Evolutionary conservation across 2,113 vertebrate species (phyloP).

Genomic region (Platichthys flesus): DNA sequence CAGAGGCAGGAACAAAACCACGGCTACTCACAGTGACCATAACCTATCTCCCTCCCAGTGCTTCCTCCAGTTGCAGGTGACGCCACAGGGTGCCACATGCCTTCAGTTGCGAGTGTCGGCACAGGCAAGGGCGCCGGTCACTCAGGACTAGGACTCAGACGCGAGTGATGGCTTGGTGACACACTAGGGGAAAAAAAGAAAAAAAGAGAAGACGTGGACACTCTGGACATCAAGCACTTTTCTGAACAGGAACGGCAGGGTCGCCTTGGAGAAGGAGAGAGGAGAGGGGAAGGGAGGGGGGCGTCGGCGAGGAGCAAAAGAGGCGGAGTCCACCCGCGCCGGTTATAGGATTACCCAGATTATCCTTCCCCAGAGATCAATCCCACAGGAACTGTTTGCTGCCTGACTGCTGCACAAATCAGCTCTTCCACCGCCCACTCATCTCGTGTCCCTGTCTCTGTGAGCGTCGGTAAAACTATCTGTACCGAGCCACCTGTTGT

Average conservation of each 20-base stretch:
- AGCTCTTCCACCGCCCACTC: conserved; percentile 60
- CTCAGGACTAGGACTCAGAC: conserved; percentile 32
- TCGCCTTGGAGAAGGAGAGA: conserved; percentile 15
- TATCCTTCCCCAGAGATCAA: conserved; percentile 79
- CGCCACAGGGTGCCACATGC: conserved; percentile 76
- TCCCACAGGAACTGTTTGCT: conserved; percentile 77
- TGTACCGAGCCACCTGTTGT: conserved; percentile 77
- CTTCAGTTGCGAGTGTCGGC: conserved; percentile 29
- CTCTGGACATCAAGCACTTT: conserved; percentile 39
- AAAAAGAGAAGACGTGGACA: conserved; percentile 11
- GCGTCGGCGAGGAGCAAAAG: conserved; percentile 43
- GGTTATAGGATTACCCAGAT: conserved; percentile 84
- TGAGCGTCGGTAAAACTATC: conserved; percentile 61
- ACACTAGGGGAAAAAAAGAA: conserved; percentile 19
- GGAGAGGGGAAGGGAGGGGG: background rate
- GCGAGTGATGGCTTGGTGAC: conserved; percentile 17
- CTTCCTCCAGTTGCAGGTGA: conserved; percentile 64
- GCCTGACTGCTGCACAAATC: conserved; percentile 69
- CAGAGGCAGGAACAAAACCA: background rate
- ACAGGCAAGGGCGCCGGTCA: conserved; percentile 39
- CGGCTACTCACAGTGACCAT: conserved; percentile 75
- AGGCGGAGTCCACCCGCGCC: conserved; percentile 68
- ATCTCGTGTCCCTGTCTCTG: conserved; percentile 30
- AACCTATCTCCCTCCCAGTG: conserved; percentile 63
- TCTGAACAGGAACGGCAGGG: conserved; percentile 34